Base-by-base conservation (phyloP, 2,113 vertebrate species). In the Nannobrachium achirus region DNA sequence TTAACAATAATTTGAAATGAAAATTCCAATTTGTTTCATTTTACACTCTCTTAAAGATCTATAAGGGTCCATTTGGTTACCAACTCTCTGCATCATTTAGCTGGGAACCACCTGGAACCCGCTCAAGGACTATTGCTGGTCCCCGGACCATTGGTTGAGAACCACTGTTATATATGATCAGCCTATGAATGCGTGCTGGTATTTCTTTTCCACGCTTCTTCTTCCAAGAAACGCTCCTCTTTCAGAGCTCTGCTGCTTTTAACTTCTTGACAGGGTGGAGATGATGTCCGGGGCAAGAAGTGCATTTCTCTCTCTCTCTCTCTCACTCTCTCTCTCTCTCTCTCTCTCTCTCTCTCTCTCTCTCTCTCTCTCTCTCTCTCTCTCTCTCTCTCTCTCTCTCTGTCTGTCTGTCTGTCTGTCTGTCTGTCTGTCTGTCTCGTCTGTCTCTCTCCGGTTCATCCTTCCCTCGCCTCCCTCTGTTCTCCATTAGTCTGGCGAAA, bases 401-500 rank as follows among this genome's bases (percentile, higher is more conserved):
- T 33, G 3, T 33, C 25, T 33, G 3, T 18, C 45, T 7, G 25
- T 40, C 19, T 14, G 49, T 48, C 25, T 33, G 1, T 33, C 25
- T 33, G 25, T 33, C 25, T 33, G 25, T 33, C 25, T 33, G 25
- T 33, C 25, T 33, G 25, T 33, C 25, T 33, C n/a, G 25, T 33
- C 25, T 33, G 25, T 33, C 7, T 7, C 44, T 45, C 44, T 13
- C 44, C 44, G 6, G 25, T 56, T 8, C 20, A 8, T 56, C 25
- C 25, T 33, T n/a, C 51, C 18, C 53, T 14, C 53, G 6, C 38
- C 25, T 58, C 76, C 48, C 69, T 63, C 64, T 63, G 79, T 66
- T 83, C 83, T 84, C 84, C 89, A 89, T 83, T 83, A 84, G 81
- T 48, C 70, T 10, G n/a, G 18, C 66, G 44, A 75, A 81, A 87